These are phyloP conservation scores for roundworm (Caenorhabditis elegans) DNA, from an alignment of 1,140 invertebrate genomes.

Conservation along the genomic window WBcel235 BX284603.4:1558501-1559000, in stretches of 20 bases:
- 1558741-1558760: too few relatives aligned
- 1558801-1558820: background rate
- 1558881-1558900: background rate
- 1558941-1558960: slow-evolving; percentile 13
- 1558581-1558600: background rate
- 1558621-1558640: background rate
- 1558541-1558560: too few relatives aligned
- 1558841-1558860: background rate
- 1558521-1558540: background rate
- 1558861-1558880: background rate
- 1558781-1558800: background rate
- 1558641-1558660: background rate
- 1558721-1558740: background rate
- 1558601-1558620: background rate
- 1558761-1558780: background rate
- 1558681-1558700: background rate
- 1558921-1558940: too few relatives aligned
- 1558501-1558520: slow-evolving; percentile 40
- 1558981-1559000: slow-evolving; percentile 38
- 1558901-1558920: background rate
- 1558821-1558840: background rate
- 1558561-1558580: background rate
- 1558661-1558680: background rate
- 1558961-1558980: background rate
- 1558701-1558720: background rate